phyloP scores from a whole-genome alignment of 1,140 invertebrate genomes.

The Panagrolaimus sp. region DNA sequence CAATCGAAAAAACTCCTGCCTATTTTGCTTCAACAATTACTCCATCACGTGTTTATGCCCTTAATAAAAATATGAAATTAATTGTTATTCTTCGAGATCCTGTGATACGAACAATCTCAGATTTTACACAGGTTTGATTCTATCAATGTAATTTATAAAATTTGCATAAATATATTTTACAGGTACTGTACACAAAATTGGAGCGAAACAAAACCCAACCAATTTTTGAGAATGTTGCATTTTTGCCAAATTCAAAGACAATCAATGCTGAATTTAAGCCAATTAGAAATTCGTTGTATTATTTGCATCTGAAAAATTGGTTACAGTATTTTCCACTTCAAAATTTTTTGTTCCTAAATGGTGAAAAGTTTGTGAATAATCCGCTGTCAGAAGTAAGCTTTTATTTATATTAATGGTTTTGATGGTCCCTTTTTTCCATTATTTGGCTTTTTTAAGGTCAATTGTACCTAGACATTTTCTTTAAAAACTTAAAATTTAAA shows the following conservation, averaged over 20 bases:
- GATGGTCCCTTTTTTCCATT: background rate
- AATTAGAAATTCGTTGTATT: constrained; percentile 52
- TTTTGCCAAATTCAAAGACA: constrained; percentile 22
- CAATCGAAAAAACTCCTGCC: constrained; percentile 57
- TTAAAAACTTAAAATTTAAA: too few relatives aligned
- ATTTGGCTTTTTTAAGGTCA: background rate
- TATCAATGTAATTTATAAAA: constrained; percentile 8
- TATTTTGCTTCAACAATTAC: constrained; percentile 48
- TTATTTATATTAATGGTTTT: background rate
- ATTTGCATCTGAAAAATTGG: constrained; percentile 44
- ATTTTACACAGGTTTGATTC: constrained; percentile 53
- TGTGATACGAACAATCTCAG: constrained; percentile 45
- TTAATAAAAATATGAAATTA: constrained; percentile 52
- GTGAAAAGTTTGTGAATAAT: constrained; percentile 47
- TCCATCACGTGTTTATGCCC: constrained; percentile 43
- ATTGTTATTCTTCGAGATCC: constrained; percentile 55
- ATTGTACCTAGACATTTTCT: too few relatives aligned
- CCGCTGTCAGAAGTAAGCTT: constrained; percentile 42
- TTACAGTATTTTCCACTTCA: constrained; percentile 41
- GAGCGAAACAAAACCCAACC: constrained; percentile 48
- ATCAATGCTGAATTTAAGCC: constrained; percentile 50
- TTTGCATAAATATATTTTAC: constrained; percentile 12
- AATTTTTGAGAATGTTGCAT: constrained; percentile 45
- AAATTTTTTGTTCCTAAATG: constrained; percentile 46
- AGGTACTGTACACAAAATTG: constrained; percentile 49